Percentiles rank a stretch among this genome's conserved stretches.
Conservation (phyloP, 2,888 invertebrate species). For the Harpalus rufipes region DNA sequence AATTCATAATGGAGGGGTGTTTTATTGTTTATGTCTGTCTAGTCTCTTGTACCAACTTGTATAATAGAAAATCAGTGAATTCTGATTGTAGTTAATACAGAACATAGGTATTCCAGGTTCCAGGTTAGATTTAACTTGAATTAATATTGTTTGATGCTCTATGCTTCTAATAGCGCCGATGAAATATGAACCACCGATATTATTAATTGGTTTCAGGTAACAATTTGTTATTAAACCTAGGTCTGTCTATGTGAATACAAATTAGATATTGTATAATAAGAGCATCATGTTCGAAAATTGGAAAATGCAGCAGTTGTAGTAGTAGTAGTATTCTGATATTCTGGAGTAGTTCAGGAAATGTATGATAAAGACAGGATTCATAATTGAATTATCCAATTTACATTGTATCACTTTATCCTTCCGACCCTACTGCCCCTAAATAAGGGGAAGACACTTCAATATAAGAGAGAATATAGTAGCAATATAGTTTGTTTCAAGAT, state of each 20-base stretch:
- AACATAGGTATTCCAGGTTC: too few species aligned
- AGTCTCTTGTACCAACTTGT: too few species aligned
- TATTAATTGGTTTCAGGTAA: conserved; percentile 3
- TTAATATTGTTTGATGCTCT: not conserved
- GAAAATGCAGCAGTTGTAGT: not conserved
- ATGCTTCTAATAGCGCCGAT: not conserved
- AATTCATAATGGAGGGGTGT: too few species aligned
- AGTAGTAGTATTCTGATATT: not conserved
- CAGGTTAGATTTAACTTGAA: too few species aligned
- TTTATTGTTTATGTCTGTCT: too few species aligned
- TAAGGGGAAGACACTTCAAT: not conserved
- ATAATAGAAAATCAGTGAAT: too few species aligned
- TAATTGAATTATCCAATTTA: conserved; percentile 3
- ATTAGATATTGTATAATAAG: not conserved
- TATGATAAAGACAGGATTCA: not conserved
- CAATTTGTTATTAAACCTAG: not conserved
- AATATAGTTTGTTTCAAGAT: too few species aligned
- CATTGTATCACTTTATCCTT: not conserved
- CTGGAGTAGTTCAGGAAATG: not conserved
- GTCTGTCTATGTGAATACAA: too few species aligned
- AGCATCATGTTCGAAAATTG: not conserved
- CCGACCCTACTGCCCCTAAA: not conserved
- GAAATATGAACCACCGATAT: not conserved
- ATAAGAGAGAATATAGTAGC: too few species aligned
- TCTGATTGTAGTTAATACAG: too few species aligned